Conservation (phyloP, 2,888 invertebrate species). For the Carabus problematicus region DNA sequence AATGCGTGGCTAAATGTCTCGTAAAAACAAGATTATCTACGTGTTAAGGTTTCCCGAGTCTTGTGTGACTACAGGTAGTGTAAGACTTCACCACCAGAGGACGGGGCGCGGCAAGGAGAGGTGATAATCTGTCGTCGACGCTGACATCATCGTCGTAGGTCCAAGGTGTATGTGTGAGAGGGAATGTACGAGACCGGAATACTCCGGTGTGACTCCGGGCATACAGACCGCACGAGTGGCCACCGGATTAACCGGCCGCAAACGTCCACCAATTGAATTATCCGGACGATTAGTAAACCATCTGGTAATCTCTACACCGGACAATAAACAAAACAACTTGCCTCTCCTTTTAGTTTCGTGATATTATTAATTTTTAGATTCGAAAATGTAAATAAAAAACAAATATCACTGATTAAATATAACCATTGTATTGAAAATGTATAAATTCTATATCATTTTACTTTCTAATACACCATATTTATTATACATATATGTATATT, state of each 20-base stretch:
- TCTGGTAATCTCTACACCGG: constrained; percentile 27
- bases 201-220: constrained; percentile 20
- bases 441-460: too few species aligned
- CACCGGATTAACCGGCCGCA: constrained; percentile 38
- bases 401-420: too few species aligned
- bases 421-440: too few species aligned
- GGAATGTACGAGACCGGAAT: constrained; percentile 11
- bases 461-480: too few species aligned
- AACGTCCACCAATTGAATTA: constrained; percentile 39
- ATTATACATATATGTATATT: too few species aligned
- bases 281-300: constrained; percentile 35
- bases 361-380: constrained; percentile 1
- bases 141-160: constrained; percentile 1
- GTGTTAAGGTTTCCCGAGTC: too few species aligned
- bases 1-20: too few species aligned
- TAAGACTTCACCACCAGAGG: too few species aligned
- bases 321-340: background rate
- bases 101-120: background rate
- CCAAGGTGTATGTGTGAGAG: background rate
- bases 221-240: constrained; percentile 37
- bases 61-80: too few species aligned
- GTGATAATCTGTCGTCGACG: constrained; percentile 18
- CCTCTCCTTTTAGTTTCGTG: background rate
- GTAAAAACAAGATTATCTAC: too few species aligned
- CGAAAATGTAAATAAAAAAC: too few species aligned